Conservation (phyloP, 2,797 vertebrate species). For the Delichon dasypus region DNA sequence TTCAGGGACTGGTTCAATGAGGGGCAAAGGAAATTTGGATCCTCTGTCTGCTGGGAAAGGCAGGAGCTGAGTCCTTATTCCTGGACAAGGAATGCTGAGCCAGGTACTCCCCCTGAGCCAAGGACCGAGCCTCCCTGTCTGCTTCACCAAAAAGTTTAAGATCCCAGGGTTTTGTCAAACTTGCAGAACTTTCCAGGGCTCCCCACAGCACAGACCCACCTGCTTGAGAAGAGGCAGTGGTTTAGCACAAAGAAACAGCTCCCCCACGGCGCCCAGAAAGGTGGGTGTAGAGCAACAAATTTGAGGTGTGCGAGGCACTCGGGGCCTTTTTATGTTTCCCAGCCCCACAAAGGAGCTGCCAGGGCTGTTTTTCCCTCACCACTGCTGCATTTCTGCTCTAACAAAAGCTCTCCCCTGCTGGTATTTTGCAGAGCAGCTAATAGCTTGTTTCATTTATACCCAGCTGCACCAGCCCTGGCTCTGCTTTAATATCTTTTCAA, state of each 20-base stretch:
- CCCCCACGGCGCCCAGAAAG: background rate
- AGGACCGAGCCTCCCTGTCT: background rate
- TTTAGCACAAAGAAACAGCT: background rate
- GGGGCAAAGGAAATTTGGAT: background rate
- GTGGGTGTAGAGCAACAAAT: background rate
- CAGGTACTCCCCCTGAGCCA: background rate
- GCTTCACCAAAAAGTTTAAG: background rate
- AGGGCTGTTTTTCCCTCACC: background rate
- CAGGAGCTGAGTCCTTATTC: background rate
- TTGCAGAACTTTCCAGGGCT: background rate
- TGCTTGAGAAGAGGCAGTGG: background rate
- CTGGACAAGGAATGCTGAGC: accelerated
- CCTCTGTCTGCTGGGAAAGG: background rate
- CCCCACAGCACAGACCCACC: background rate
- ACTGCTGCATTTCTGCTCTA: background rate
- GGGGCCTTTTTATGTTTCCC: background rate
- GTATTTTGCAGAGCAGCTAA: background rate
- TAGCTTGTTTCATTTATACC: background rate
- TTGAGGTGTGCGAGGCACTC: background rate
- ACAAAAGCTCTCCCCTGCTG: background rate
- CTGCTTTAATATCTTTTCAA: background rate
- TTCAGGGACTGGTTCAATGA: accelerated
- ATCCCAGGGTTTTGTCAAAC: background rate
- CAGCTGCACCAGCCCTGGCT: background rate
- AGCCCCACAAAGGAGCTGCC: background rate